A percentile compares a stretch with the other conserved stretches of the same genome.
phyloP scores from a whole-genome alignment of 2,888 invertebrate genomes.

The Halictus quadricinctus region DNA sequence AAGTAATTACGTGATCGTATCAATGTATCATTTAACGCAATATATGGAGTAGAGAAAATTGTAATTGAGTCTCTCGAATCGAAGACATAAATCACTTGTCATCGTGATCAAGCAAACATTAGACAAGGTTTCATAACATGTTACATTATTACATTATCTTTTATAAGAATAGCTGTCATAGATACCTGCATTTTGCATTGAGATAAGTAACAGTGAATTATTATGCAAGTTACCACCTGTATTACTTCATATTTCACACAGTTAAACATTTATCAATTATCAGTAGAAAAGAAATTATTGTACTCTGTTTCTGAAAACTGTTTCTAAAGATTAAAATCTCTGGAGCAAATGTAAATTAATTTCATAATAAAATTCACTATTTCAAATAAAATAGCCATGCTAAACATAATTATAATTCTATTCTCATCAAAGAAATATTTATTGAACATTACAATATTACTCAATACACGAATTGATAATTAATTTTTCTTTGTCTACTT shows the following conservation, averaged over 20 bases:
- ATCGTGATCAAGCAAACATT: conserved; percentile 1
- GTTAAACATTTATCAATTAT: background rate
- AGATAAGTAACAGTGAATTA: background rate
- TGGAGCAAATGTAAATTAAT: background rate
- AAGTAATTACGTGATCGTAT: conserved; percentile 35
- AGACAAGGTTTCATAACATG: background rate
- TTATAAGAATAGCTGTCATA: background rate
- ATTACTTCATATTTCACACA: background rate
- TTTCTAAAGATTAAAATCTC: no score
- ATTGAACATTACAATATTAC: background rate
- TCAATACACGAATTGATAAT: background rate
- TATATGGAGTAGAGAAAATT: conserved; percentile 17
- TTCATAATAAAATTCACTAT: background rate
- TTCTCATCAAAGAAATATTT: background rate
- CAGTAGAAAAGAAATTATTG: background rate
- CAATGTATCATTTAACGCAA: conserved; percentile 36
- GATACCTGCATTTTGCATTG: background rate
- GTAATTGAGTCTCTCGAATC: background rate
- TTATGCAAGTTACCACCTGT: background rate
- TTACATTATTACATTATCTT: background rate
- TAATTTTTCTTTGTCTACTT: background rate
- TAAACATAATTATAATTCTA: background rate
- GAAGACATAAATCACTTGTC: conserved; percentile 27
- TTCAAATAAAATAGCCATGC: background rate
- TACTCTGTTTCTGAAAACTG: background rate